Evolutionary conservation across 2,113 vertebrate genomes (phyloP).

Genomic region (Shinisaurus crocodilurus): DNA sequence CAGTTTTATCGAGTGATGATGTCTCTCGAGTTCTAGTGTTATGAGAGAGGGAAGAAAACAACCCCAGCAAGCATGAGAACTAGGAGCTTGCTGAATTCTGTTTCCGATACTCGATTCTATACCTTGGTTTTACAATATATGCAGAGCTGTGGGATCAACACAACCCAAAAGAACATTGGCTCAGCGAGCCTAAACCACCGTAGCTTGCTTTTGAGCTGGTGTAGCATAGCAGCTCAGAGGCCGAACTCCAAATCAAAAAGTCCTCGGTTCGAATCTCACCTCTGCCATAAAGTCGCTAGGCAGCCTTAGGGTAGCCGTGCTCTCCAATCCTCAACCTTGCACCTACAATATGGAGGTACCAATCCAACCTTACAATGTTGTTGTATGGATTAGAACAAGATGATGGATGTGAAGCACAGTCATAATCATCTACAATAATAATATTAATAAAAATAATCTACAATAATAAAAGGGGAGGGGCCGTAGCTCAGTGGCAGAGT

Average conservation of each 20-base stretch:
- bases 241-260: not conserved
- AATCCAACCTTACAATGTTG: too few relatives aligned
- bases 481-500: not conserved
- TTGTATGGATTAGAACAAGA: too few relatives aligned
- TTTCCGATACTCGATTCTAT: not conserved
- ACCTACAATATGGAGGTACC: not conserved
- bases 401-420: too few relatives aligned
- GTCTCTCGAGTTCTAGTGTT: not conserved
- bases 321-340: not conserved
- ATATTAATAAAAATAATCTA: too few relatives aligned
- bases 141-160: not conserved
- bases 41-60: not conserved
- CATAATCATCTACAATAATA: too few relatives aligned
- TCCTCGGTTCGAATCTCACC: not conserved
- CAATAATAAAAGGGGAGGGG: not conserved
- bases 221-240: not conserved
- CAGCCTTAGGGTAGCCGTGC: too few relatives aligned
- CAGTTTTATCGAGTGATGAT: too few relatives aligned
- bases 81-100: not conserved
- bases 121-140: not conserved
- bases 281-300: not conserved
- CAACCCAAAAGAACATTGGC: too few relatives aligned
- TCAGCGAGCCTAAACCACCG: not conserved
- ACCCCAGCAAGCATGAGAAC: not conserved
- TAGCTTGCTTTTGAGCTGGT: not conserved